phyloP scores from a whole-genome alignment of 2,888 invertebrate genomes.

The Diabrotica balteata region DNA sequence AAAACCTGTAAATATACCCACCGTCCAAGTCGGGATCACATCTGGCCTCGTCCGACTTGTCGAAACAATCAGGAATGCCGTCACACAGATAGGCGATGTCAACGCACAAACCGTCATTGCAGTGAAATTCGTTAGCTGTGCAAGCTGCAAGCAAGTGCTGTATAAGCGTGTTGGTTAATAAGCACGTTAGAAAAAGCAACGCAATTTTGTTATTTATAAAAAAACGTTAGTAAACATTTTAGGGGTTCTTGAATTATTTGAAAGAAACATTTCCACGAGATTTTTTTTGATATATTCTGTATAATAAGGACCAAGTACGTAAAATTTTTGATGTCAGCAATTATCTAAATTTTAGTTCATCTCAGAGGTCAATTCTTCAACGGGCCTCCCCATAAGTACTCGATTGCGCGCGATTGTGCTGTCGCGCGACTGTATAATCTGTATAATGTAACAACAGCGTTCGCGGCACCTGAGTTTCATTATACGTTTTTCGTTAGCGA shows the following conservation, averaged over 20 bases:
- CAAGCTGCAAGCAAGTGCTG: slow-evolving; percentile 58
- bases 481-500: no score
- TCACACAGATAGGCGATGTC: slow-evolving; percentile 63
- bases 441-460: no score
- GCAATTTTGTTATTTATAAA: neutral
- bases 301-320: no score
- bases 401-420: no score
- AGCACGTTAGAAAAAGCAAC: neutral
- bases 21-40: slow-evolving; percentile 55
- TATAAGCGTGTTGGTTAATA: slow-evolving; percentile 24
- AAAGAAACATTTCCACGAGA: no score
- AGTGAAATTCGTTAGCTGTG: slow-evolving; percentile 66
- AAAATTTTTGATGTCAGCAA: no score
- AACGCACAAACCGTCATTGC: slow-evolving; percentile 69
- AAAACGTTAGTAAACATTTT: neutral
- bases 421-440: no score
- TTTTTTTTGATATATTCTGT: no score
- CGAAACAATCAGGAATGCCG: slow-evolving; percentile 62
- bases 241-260: neutral
- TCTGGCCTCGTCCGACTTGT: slow-evolving; percentile 63
- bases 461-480: no score
- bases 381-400: no score
- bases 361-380: no score
- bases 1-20: slow-evolving; percentile 41
- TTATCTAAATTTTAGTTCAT: no score